Evolutionary conservation across 1,140 invertebrate species (phyloP), one percentile per base, ranked within the genome.

Genomic region (Camponotus vicinus): DNA sequence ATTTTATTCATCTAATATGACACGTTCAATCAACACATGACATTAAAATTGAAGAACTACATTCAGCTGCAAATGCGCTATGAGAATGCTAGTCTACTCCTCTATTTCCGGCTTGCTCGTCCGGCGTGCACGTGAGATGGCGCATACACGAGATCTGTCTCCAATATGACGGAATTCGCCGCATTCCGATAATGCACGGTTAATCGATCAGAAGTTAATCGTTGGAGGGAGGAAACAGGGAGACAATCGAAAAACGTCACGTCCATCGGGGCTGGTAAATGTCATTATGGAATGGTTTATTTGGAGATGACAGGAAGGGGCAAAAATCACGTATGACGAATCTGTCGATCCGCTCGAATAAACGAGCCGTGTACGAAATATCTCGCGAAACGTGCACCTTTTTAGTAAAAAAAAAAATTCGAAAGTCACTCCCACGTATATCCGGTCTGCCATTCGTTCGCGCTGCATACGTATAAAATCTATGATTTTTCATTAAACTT

Each of bases 171-270:
- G 32, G 69, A 83, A 83, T 83, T 64, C 40, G 40, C 18, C 79
- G 27, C 61, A 83, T 83, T 83, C 69, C 69, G 69, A 75, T 83
- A 83, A 83, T 71, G 79, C 40, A 82, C 40, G 55, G 32, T 37
- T 55, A 70, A 75, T 49, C 55, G 79, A 61, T 42, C 42, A 49
- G 69, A 57, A 83, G 71, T 83, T 83, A 83, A 83, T 83, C 55
- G 42, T 73, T 40, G 40, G n/a, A 83, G 40, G 57, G 79, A 59
- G 40, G 55, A 63, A 83, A 75, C 37, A 32, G 79, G 69, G 13
- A 61, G n/a, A 37, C 52, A 61, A 75, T 75, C 40, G 79, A 83
- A 83, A 83, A 83, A 83, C 27, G 79, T 75, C 79, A 83, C 55
- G 69, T 63, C 55, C 79, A 83, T 55, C 27, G 67, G 37, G 27